Base-by-base conservation (phyloP, 1,140 invertebrate genomes). In the Mercenaria mercenaria region DNA sequence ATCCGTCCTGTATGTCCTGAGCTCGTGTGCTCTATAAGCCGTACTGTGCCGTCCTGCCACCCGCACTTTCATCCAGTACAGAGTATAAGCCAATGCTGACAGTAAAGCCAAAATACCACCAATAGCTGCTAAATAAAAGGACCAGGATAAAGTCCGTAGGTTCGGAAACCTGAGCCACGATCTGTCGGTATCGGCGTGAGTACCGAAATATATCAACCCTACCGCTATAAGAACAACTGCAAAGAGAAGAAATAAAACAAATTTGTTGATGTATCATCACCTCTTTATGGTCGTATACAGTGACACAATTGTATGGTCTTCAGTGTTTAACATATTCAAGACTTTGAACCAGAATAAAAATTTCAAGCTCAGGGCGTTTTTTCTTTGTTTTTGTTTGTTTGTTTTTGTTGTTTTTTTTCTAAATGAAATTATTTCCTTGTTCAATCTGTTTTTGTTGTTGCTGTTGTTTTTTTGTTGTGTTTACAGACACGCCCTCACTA, bases 141-240 rank as follows among this genome's bases (percentile, higher is more conserved):
- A 89, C 88, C 88, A 89, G 15, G 67, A 72, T 8, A 89, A 52
- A 18, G 56, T 52, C 50, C 88, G 29, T 18, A 83, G 52, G 13
- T 56, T 52, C 15, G 88, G 88, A n/a, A 34, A n/a, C 41, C 77
- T 89, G 13, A 89, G 80, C 88, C 88, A 89, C 6, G 80, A 74
- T 8, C 67, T 26, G 56, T 64, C 59, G 20, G 88, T 83, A 61
- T 43, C 88, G 0, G 88, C 88, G 43, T 82, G 59, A 0, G 80
- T 83, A 2, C 88, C 88, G 56, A 89, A 89, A 56, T 76, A 83
- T 39, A 83, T 84, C 52, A 81, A 4, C 0, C 20, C 69, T 32
- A 81, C 47, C 6, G 76, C 86, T 34, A 67, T 8, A 8, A 88
- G 11, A 20, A 81, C 32, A 52, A 59, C 86, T 88, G 76, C 20